Evolutionary conservation across 1,140 invertebrate genomes (phyloP), one percentile per base, ranked within the genome.

Genomic region (Heliothis subflexa): DNA sequence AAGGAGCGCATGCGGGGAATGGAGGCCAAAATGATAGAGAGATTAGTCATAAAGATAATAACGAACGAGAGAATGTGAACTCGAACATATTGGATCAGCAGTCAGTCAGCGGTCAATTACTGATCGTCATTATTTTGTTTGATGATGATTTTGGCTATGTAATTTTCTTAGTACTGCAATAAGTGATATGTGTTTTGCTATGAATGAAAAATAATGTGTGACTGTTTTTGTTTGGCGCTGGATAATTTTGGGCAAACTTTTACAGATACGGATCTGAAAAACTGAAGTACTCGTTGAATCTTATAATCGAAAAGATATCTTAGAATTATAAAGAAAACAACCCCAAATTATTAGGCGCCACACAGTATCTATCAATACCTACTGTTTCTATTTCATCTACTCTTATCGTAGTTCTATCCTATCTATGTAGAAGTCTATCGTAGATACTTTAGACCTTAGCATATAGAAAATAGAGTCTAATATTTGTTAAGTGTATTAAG

Each of bases 71-170:
- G 81, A 88, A 88, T 84, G 80, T 80, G 45, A 74, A 66, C 68
- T 25, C 57, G 49, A 81, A 70, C 62, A 68, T 54, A 75, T 47
- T 40, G 21, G 71, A 75, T 54, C 75, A 75, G 59, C 57, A 64
- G 61, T 13, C 64, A 73, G 81, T 83, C 81, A 83, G 78, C 81
- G 83, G 87, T 88, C 90, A 90, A 89, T 90, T 91, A 88, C 80
- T 89, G 59, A 78, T 92, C 82, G 83, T 90, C 68, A 84, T 91
- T 83, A 80, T 90, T 71, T 73, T 87, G 47, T 81, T 85, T 70
- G 87, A 83, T 66, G 85, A 86, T 76, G 75, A 88, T 45, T 80
- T 77, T 68, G 83, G 86, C 54, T 87, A 83, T 78, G 73, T 88
- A 49, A 61, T 87, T 70, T 84, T 89, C 62, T 52, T 86, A 59